phyloP scores from a whole-genome alignment of 1,140 invertebrate genomes.

The Anoplolepis gracilipes region DNA sequence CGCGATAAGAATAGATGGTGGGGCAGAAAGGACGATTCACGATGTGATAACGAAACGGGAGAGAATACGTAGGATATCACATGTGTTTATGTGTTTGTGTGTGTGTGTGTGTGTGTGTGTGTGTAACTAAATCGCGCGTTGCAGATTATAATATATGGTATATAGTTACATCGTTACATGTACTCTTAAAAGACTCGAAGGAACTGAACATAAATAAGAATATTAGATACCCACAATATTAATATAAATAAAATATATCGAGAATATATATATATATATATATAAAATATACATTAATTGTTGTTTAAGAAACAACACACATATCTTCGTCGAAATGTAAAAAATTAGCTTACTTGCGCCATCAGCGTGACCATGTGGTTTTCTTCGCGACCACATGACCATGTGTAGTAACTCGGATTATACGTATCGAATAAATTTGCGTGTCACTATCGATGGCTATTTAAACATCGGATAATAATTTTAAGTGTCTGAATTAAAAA shows the following conservation, averaged over 20 bases:
- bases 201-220: no score
- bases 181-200: not conserved
- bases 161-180: not conserved
- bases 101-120: no score
- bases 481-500: constrained; percentile 33
- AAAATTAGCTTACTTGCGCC: not conserved
- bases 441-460: not conserved
- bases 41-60: constrained; percentile 66
- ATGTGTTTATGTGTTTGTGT: no score
- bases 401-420: no score
- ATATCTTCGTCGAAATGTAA: not conserved
- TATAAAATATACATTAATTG: no score
- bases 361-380: not conserved
- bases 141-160: not conserved
- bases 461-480: constrained; percentile 5
- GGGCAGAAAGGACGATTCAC: constrained; percentile 47
- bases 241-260: no score
- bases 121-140: constrained; percentile 30
- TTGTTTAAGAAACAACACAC: not conserved
- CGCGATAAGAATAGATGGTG: constrained; percentile 70
- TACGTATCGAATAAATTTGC: constrained; percentile 31
- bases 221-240: no score
- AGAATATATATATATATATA: no score
- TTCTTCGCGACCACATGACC: not conserved
- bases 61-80: constrained; percentile 30